Evolutionary conservation across 2,888 invertebrate species (phyloP).

Genomic region (Trypoxylon attenuatum): DNA sequence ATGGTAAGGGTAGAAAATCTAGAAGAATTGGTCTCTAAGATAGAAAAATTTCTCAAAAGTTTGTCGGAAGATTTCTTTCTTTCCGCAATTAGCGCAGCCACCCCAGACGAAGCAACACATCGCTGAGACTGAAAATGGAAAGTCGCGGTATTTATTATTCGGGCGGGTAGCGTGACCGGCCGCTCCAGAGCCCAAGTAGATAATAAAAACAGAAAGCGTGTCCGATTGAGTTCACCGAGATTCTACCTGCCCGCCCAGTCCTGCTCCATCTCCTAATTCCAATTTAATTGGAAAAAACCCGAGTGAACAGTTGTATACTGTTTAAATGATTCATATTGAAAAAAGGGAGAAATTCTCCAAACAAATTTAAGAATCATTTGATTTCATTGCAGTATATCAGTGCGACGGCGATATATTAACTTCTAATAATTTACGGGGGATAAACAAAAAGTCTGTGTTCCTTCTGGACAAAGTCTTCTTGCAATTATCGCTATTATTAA

Average conservation of each 20-base stretch:
- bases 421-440: too few relatives aligned
- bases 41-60: slow-evolving; percentile 11
- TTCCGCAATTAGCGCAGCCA: slow-evolving; percentile 13
- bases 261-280: slow-evolving; percentile 3
- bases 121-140: slow-evolving; percentile 51
- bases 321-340: slow-evolving; percentile 3
- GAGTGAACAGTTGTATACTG: too few relatives aligned
- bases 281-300: too few relatives aligned
- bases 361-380: too few relatives aligned
- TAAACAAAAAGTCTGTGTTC: too few relatives aligned
- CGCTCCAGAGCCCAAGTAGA: slow-evolving; percentile 47
- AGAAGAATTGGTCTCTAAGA: too few relatives aligned
- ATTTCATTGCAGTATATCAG: too few relatives aligned
- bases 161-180: slow-evolving; percentile 42
- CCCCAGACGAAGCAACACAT: too few relatives aligned
- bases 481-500: too few relatives aligned
- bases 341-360: not conserved
- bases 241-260: slow-evolving; percentile 31
- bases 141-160: slow-evolving; percentile 54
- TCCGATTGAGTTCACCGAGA: slow-evolving; percentile 49
- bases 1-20: too few relatives aligned
- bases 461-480: too few relatives aligned
- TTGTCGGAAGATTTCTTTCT: slow-evolving; percentile 4
- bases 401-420: too few relatives aligned
- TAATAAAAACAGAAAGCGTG: slow-evolving; percentile 62